These are phyloP conservation scores for pig (Sus scrofa) DNA, from an alignment of 2,113 vertebrate genomes.

Conservation along the genomic window T2T-Sscrofa CM000812.6:70309001-70309500, in stretches of 20 bases:
- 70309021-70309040: background rate
- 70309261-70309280: background rate
- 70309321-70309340: background rate
- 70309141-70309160: background rate
- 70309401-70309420: background rate
- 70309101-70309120: background rate
- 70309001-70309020: background rate
- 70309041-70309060: background rate
- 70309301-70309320: background rate
- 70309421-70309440: background rate
- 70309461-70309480: background rate
- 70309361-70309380: background rate
- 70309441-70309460: background rate
- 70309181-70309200: background rate
- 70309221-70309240: background rate
- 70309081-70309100: accelerated
- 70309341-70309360: background rate
- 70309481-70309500: background rate
- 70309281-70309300: background rate
- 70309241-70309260: background rate
- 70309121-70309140: background rate
- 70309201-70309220: background rate
- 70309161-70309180: background rate
- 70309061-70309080: background rate
- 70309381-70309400: background rate